Conservation (phyloP, 2,113 vertebrate genomes). For the Amazona guildingii region DNA sequence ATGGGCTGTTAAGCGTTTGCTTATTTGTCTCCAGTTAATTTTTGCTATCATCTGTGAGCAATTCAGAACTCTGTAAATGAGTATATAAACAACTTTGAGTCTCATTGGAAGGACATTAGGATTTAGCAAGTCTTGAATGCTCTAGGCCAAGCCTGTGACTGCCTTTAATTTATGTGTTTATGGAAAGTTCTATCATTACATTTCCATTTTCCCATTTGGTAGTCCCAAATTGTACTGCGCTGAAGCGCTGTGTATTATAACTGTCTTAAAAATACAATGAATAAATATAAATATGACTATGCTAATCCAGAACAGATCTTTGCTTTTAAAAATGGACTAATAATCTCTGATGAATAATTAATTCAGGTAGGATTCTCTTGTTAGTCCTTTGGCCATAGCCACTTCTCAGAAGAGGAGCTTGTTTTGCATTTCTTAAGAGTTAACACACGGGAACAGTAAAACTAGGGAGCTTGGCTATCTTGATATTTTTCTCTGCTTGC, state of each 20-base stretch:
- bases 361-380: not conserved
- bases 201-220: not conserved
- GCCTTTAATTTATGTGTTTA: not conserved
- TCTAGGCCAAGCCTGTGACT: not conserved
- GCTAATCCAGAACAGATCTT: not conserved
- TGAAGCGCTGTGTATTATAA: not conserved
- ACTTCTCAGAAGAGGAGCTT: not conserved
- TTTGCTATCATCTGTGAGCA: not conserved
- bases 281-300: not conserved
- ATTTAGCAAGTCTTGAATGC: not conserved
- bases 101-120: not conserved
- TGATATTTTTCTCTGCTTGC: not conserved
- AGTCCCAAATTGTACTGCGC: not conserved
- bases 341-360: slow-evolving; percentile 12
- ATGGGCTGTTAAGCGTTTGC: not conserved
- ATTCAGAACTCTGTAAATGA: not conserved
- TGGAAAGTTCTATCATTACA: not conserved
- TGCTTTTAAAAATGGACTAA: not conserved
- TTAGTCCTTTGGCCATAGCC: not conserved
- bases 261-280: not conserved
- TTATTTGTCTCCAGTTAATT: not conserved
- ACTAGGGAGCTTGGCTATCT: not conserved
- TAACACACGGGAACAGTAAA: not conserved
- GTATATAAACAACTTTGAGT: not conserved
- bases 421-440: slow-evolving; percentile 18